phyloP scores from a whole-genome alignment of 2,797 vertebrate genomes.

The Acomys russatus region DNA sequence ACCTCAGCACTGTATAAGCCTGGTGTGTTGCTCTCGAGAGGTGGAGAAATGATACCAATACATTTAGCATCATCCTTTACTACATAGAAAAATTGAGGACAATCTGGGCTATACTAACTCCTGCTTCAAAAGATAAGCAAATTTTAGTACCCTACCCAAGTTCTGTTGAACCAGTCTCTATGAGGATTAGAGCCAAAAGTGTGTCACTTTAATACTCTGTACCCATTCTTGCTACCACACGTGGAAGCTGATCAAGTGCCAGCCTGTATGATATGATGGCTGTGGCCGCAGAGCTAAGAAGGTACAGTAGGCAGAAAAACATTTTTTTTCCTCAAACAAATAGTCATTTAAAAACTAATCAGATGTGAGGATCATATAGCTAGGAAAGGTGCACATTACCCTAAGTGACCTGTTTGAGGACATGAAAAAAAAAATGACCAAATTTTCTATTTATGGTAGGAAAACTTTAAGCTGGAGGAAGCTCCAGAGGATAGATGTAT shows the following conservation, averaged over 20 bases:
- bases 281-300: background rate
- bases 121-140: background rate
- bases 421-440: slow-evolving; percentile 36
- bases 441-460: slow-evolving; percentile 40
- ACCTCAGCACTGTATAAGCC: background rate
- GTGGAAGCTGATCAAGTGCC: background rate
- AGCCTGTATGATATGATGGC: background rate
- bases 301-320: slow-evolving; percentile 32
- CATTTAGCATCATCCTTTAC: background rate
- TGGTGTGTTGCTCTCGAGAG: background rate
- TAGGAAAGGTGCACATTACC: slow-evolving; percentile 50
- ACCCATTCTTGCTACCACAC: background rate
- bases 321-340: slow-evolving; percentile 9
- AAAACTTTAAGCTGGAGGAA: slow-evolving; percentile 54
- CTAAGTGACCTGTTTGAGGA: slow-evolving; percentile 15
- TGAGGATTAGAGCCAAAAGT: background rate
- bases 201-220: slow-evolving; percentile 27
- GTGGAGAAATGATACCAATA: background rate
- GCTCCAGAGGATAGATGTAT: slow-evolving; percentile 52
- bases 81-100: background rate
- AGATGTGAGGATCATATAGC: background rate
- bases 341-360: slow-evolving; percentile 63
- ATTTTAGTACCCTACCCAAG: background rate
- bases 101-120: background rate
- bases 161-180: background rate